Base-by-base conservation (phyloP, 2,113 vertebrate genomes). In the Lophotis ruficrista region DNA sequence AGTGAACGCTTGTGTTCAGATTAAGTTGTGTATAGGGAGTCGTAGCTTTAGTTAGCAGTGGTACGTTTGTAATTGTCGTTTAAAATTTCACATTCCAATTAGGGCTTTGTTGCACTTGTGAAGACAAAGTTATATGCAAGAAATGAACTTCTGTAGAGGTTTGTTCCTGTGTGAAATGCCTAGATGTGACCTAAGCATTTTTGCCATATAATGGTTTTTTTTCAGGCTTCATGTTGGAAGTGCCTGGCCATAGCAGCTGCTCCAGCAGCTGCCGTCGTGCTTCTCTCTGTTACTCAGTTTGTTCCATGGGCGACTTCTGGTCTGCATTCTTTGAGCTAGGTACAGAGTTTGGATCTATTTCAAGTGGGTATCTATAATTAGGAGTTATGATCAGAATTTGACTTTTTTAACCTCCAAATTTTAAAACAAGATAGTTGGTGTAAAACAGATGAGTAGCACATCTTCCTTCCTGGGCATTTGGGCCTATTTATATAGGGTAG, bases 301-400 rank as follows among this genome's bases (percentile, higher is more conserved):
- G 76, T 73, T 87, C 84, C 76, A 58, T 2, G 20, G 68, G 78
- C 9, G 71, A 81, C 88, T 94, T 65, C 78, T 95, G 75, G 54
- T 86, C 65, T 95, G 60, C 73, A 24, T 94, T 96, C 93, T 45
- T 68, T 47, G 64, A 77, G 78, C 62, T 82, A 94, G 90, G 90
- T 94, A 88, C 68, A 85, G 68, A 92, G 79, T 89, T 73, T 95
- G 85, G 87, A 83, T 90, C 60, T 27, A 19, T 72, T 96, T 90
- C 61, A 70, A 95, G 87, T 23, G 30, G n/a, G 16, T 66, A 48
- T 87, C 83, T 93, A 83, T 93, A 93, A 77, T 83, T 92, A 82
- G 77, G 30, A 84, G 75, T 60, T 85, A 57, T 30, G 56, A 65
- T 60, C 58, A 54, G 48, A 69, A 30, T 33, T 47, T 35, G 65